Conservation (phyloP, 2,113 vertebrate genomes). For the Alethe castanea region DNA sequence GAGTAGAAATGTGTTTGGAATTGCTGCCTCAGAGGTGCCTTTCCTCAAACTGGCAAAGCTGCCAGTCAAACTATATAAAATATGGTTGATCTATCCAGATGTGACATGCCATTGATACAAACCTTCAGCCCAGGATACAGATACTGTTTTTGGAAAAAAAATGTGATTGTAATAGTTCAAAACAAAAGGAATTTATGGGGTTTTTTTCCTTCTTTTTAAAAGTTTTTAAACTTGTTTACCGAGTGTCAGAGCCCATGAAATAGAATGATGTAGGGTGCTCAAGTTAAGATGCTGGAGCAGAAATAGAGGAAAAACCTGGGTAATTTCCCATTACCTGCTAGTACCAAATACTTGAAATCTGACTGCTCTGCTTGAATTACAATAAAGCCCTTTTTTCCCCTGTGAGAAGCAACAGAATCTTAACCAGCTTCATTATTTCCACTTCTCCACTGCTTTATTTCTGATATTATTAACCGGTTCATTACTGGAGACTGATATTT, state of each 20-base stretch:
- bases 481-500: background rate
- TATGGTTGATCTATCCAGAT: constrained; percentile 25
- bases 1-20: background rate
- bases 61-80: background rate
- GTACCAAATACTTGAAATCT: constrained; percentile 54
- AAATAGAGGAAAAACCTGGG: constrained; percentile 44
- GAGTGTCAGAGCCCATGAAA: constrained; percentile 45
- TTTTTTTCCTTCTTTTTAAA: background rate
- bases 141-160: constrained; percentile 38
- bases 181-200: background rate
- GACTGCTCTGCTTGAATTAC: constrained; percentile 41
- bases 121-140: background rate
- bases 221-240: constrained; percentile 51
- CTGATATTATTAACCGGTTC: background rate
- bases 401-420: constrained; percentile 30
- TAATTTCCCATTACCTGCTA: constrained; percentile 62
- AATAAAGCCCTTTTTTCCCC: constrained; percentile 43
- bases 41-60: background rate
- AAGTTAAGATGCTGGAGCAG: constrained; percentile 43
- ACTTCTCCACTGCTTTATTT: background rate
- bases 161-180: constrained; percentile 1
- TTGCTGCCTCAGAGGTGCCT: background rate
- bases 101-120: constrained; percentile 7
- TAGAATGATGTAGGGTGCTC: constrained; percentile 37
- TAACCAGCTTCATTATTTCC: constrained; percentile 31